Percentiles rank a stretch among this genome's conserved stretches.
phyloP scores from a whole-genome alignment of 2,113 vertebrate genomes.

The Symphodus melops region DNA sequence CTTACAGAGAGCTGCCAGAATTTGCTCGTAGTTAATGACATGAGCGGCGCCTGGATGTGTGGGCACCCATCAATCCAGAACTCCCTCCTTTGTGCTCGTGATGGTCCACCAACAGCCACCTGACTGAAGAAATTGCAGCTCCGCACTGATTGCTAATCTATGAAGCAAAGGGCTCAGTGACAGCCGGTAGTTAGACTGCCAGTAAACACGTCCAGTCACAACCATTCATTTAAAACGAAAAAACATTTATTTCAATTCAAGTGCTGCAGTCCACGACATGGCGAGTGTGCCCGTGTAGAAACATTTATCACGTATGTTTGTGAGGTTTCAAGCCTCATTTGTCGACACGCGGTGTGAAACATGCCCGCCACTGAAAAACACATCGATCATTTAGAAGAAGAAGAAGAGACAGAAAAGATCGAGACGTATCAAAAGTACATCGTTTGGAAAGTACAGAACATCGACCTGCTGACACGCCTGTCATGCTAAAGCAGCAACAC shows the following conservation, averaged over 20 bases:
- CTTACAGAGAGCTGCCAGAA: too few species aligned
- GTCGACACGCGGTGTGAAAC: constrained; percentile 21
- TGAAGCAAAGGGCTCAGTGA: constrained; percentile 5
- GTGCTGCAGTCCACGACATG: background rate
- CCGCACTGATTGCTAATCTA: constrained; percentile 14
- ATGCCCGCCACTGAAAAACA: constrained; percentile 36
- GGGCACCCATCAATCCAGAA: background rate
- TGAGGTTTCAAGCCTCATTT: constrained; percentile 12
- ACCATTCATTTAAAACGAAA: background rate
- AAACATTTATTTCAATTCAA: background rate
- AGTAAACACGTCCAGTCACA: background rate
- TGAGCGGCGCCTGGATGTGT: background rate
- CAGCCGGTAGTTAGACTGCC: constrained; percentile 11
- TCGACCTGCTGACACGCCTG: background rate
- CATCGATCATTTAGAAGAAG: constrained; percentile 13
- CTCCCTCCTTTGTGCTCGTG: background rate
- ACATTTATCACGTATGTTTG: background rate
- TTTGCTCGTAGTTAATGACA: background rate
- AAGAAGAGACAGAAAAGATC: background rate
- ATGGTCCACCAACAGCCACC: background rate
- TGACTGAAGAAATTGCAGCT: constrained; percentile 18
- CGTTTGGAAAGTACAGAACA: background rate
- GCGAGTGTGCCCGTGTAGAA: background rate
- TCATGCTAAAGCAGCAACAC: constrained; percentile 23
- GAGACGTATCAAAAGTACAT: background rate